phyloP scores from a whole-genome alignment of 2,888 invertebrate species.

The Eupsilia transversa region DNA sequence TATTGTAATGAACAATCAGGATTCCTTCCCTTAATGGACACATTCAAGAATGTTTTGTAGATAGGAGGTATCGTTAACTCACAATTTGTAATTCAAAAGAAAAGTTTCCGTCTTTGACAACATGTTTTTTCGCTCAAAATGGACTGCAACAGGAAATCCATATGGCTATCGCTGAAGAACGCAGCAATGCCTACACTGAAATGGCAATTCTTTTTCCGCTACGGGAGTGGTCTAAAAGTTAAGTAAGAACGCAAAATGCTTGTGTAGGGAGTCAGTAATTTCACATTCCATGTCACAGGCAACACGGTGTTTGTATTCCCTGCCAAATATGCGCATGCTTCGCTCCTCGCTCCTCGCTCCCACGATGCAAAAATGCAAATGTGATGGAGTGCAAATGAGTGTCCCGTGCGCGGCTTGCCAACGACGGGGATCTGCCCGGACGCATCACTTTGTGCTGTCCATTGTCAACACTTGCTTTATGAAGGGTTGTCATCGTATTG shows the following conservation, averaged over 20 bases:
- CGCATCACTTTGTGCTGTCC: slow-evolving; percentile 72
- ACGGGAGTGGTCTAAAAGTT: slow-evolving; percentile 24
- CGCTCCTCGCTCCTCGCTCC: slow-evolving; percentile 66
- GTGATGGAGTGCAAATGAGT: slow-evolving; percentile 78
- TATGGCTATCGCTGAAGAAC: slow-evolving; percentile 27
- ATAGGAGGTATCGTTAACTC: slow-evolving; percentile 5
- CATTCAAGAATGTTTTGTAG: slow-evolving; percentile 16
- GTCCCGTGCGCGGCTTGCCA: slow-evolving; percentile 72
- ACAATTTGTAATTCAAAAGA: slow-evolving; percentile 37
- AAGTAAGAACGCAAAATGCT: slow-evolving; percentile 30
- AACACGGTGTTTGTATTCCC: slow-evolving; percentile 53
- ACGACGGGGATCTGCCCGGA: slow-evolving; percentile 71
- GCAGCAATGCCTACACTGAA: neutral
- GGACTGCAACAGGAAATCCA: slow-evolving; percentile 4
- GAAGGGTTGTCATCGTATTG: slow-evolving; percentile 71
- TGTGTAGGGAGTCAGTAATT: slow-evolving; percentile 29
- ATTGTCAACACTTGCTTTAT: slow-evolving; percentile 72
- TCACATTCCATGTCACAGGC: slow-evolving; percentile 38
- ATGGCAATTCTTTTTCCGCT: slow-evolving; percentile 10
- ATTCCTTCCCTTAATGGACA: slow-evolving; percentile 16
- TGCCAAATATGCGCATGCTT: slow-evolving; percentile 67
- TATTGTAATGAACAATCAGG: slow-evolving; percentile 32
- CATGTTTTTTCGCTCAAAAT: slow-evolving; percentile 16
- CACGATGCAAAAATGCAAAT: slow-evolving; percentile 80
- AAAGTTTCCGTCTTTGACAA: slow-evolving; percentile 2